Base-by-base conservation (phyloP, 2,113 vertebrate genomes). In the Struthidea cinerea region DNA sequence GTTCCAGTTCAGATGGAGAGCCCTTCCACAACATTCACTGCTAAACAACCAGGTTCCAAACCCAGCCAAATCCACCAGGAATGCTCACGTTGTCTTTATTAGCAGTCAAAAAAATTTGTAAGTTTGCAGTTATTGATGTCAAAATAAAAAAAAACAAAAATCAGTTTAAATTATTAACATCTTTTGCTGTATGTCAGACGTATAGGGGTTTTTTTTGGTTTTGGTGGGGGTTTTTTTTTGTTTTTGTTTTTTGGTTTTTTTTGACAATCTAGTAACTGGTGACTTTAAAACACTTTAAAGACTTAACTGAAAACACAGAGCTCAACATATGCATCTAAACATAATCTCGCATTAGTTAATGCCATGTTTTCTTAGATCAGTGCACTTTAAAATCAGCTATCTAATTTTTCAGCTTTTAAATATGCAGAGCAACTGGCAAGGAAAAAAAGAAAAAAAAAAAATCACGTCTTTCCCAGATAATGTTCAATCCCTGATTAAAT, bases 401-500 rank as follows among this genome's bases (percentile, higher is more conserved):
- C 49, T 56, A 81, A 27, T 75, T 87, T 75, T 75, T 27, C 49
- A 89, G 47, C 60, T 74, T 77, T 85, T 74, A 94, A 83, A 93
- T 84, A 95, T 77, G 76, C 78, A 92, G 61, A 91, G 18, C 41
- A 94, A 90, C 76, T 49, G 57, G 46, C 39, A 78, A 33, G 10
- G 22, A 22, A 23, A 73, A 91, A 93, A n/a, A n/a, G 22, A 22
- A 23, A 73, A 74, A 95, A 93, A 50, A 73, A 49, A 57, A 33
- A 56, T 50, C 53, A 23, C 30, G 50, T 91, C 77, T 93, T 89
- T 94, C 56, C 71, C 59, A 91, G 67, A 84, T 87, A 94, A 59
- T 35, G 76, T 74, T 79, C 78, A 80, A 69, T 52, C 33, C 64
- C 81, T 89, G 77, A 92, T 91, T 93, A 94, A 96, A 95, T 97